Conservation (phyloP, 2,113 vertebrate genomes). For the Brachypodius melanocephalos region DNA sequence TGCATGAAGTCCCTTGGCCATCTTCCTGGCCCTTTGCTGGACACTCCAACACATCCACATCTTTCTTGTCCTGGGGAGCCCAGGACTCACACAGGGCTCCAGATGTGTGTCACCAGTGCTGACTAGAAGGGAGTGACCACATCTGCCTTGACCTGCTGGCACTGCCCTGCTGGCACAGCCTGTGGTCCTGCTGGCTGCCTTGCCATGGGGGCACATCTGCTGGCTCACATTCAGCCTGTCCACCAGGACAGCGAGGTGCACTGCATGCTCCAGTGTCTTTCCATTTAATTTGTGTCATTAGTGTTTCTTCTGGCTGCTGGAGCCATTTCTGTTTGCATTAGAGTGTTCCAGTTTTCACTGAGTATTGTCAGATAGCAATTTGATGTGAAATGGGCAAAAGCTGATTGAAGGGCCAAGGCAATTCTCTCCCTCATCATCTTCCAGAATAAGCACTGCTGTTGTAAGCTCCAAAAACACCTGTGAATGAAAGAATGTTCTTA, state of each 20-base stretch:
- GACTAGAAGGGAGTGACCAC: background rate
- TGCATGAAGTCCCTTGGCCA: background rate
- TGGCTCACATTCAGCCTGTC: background rate
- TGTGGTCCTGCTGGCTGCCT: background rate
- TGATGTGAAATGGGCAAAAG: conserved; percentile 4
- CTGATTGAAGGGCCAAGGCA: conserved; percentile 28
- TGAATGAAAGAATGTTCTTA: conserved; percentile 44
- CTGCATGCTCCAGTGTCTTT: background rate
- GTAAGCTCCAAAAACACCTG: conserved; percentile 38
- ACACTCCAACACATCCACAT: accelerated
- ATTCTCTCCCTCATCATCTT: conserved; percentile 47
- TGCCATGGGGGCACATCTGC: background rate
- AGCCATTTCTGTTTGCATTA: conserved; percentile 2
- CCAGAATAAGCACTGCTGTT: conserved; percentile 19
- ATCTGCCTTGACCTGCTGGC: background rate
- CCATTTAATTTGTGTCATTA: background rate
- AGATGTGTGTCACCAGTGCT: background rate
- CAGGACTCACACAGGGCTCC: background rate
- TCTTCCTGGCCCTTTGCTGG: background rate
- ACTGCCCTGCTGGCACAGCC: background rate
- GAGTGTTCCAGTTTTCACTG: conserved; percentile 7
- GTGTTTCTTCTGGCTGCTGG: background rate
- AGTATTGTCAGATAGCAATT: conserved; percentile 14
- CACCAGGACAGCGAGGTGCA: background rate
- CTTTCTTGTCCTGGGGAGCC: background rate